These are phyloP conservation scores for Cerceris ruficornis DNA, from an alignment of 2,888 invertebrate genomes.

Conservation along the genomic window DNA sequence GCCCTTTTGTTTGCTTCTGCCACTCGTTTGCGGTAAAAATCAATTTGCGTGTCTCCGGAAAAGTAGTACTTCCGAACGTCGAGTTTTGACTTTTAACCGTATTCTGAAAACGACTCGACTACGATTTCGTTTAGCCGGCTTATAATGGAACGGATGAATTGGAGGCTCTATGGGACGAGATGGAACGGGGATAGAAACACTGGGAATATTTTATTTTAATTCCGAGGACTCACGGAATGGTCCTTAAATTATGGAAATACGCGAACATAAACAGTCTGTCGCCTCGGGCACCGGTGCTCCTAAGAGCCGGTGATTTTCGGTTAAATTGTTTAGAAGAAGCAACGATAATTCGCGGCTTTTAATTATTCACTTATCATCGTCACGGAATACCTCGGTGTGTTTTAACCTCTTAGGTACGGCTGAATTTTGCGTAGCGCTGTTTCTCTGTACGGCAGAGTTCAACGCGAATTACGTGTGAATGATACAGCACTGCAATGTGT, in stretches of 20 bases:
- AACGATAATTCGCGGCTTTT: constrained; percentile 25
- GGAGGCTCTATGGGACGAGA: no score
- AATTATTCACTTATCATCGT: constrained; percentile 19
- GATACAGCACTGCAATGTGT: no score
- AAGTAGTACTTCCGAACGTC: background rate
- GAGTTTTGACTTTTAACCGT: background rate
- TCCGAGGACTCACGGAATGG: no score
- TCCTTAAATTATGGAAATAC: constrained; percentile 43
- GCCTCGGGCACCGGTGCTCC: constrained; percentile 37
- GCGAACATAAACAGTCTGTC: constrained; percentile 32
- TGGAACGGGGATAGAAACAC: no score
- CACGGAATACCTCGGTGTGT: constrained; percentile 1
- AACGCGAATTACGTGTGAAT: no score
- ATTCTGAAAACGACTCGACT: background rate
- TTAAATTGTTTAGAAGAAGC: background rate
- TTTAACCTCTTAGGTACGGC: no score
- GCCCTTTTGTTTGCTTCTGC: background rate
- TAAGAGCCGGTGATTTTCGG: constrained; percentile 28
- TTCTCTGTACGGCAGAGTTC: no score
- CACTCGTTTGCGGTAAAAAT: background rate
- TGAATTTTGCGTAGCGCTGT: no score
- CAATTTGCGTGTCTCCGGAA: background rate
- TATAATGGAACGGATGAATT: background rate
- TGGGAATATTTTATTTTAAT: no score
- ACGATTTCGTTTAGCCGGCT: background rate